Base-by-base conservation (phyloP, 2,888 invertebrate species). In the Trichacis sp. region DNA sequence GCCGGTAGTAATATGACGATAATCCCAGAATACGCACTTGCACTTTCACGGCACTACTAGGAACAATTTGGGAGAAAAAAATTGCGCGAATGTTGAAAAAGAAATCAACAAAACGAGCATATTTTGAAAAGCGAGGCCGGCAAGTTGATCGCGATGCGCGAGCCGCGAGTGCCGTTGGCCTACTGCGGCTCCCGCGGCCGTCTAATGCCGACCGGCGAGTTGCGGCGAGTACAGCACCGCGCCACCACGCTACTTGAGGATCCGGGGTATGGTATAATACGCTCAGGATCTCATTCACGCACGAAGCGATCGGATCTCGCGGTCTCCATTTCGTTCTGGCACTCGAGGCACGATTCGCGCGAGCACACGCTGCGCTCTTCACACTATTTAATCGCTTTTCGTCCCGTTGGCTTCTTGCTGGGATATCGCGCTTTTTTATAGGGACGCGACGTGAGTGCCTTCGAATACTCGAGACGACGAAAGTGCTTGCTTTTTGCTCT, bases 101-200 rank as follows among this genome's bases (percentile, higher is more conserved):
- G n/a, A n/a, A n/a, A n/a, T n/a, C n/a, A n/a, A n/a, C n/a, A n/a
- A n/a, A n/a, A n/a, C n/a, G 24, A 24, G 24, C 4, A 24, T 5
- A 8, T 24, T 24, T 24, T 24, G 24, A 8, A 8, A 8, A 24
- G 24, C 24, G 24, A 24, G 8, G 24, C 24, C 12, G 45, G 11
- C 33, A 33, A 50, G 45, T 54, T 54, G 30, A 30, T 38, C 38
- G 47, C 64, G 66, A 78, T 70, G 72, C 72, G 74, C 74, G 74
- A 73, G 75, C 77, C 74, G 70, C 81, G 81, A 81, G 77, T 74
- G 82, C 79, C 75, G 81, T 78, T 82, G 82, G 82, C 83, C 81
- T 82, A 83, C 83, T 83, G 82, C 72, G 76, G 70, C 70, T 73
- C n/a, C n/a, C n/a, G n/a, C n/a, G n/a, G n/a, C 68, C 66, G 72